Evolutionary conservation across 53 echinoderm and acorn worm genomes (phyloP), one percentile per base, ranked within the genome.

Genomic region (Mesocentrotus franciscanus): DNA sequence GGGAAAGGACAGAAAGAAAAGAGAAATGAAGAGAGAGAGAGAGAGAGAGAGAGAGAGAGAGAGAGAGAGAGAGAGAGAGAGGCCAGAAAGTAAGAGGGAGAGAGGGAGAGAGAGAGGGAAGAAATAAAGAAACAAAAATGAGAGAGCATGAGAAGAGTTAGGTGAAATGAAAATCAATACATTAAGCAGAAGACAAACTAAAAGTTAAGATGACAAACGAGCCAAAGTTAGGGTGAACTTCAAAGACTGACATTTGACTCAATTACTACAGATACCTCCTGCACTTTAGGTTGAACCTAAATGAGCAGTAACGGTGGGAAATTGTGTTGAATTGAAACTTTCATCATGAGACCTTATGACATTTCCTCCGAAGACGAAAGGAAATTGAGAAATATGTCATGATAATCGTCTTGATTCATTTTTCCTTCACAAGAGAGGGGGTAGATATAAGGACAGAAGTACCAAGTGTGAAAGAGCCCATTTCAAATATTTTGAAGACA

Each of bases 361-460:
- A 91, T 91, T 91, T 91, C 91, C 91, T 91, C 64, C 34, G 29
- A 91, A 66, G 66, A 64, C 62, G 66, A 39, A 35, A 39, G 91
- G 91, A 91, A 91, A 91, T 91, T 32, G 91, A 91, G 91, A 66
- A 66, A 91, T 91, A 91, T 57, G 68, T 91, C 91, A 91, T 66
- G 58, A 91, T 24, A 91, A 87, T 87, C 58, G 59, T 87, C 59
- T 87, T 87, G 87, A 58, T 58, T 87, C 9, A 39, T 42, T 42
- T 1, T 36, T 49, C 4, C 42, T 42, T 0, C 22, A 39, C 17
- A 6, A 85, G 58, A 85, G 85, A 85, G 56, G 22, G 58, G 58
- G 87, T 13, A 10, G 58, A 58, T 87, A 11, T 13, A 56, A 87
- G 1, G 27, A 57, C 9, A 84, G 32, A 74, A 30, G 74, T 32